These are phyloP conservation scores for Campylomormyrus tamandua DNA, from an alignment of 2,113 vertebrate species.

Conservation along the genomic window DNA sequence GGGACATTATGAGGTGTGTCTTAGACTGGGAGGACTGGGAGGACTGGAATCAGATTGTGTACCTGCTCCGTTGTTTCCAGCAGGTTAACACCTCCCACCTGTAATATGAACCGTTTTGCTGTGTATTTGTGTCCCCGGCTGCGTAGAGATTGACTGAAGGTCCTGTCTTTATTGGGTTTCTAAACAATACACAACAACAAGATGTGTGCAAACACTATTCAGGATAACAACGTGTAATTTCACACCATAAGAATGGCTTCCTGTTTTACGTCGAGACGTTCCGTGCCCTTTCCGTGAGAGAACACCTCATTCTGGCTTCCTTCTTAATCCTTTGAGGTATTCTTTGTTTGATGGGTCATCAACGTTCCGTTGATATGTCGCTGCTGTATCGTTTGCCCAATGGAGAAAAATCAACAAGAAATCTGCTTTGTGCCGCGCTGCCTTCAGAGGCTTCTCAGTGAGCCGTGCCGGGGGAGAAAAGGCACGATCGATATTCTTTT, in stretches of 20 bases:
- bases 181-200: not conserved
- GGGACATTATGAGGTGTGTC: not conserved
- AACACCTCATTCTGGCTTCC: not conserved
- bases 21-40: not conserved
- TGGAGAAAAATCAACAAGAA: not conserved
- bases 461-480: not conserved
- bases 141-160: not conserved
- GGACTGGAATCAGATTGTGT: not conserved
- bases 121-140: not conserved
- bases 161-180: not conserved
- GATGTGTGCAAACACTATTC: not conserved
- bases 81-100: not conserved
- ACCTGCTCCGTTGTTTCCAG: not conserved
- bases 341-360: not conserved
- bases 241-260: not conserved
- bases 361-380: not conserved
- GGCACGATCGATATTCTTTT: not conserved
- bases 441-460: not conserved
- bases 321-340: not conserved
- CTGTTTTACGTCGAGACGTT: not conserved
- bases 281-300: not conserved
- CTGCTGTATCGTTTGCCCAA: not conserved
- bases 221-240: not conserved
- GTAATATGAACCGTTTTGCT: not conserved
- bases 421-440: not conserved